phyloP scores from a whole-genome alignment of 2,113 vertebrate species.

The Cebidichthys violaceus region DNA sequence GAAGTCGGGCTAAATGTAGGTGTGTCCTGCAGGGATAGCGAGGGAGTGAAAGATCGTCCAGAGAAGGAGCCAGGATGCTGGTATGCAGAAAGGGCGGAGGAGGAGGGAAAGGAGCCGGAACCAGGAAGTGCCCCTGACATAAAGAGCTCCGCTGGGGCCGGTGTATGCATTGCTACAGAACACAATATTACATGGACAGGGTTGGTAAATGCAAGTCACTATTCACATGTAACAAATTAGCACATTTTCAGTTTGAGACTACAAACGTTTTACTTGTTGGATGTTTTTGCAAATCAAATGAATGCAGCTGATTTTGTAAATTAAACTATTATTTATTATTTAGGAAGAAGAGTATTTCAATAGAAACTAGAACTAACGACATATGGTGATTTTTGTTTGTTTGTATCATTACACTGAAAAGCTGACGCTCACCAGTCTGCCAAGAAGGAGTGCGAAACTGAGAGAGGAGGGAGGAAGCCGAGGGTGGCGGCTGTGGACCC shows the following conservation, averaged over 20 bases:
- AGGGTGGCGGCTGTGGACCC: conserved; percentile 89
- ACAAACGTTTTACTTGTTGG: background rate
- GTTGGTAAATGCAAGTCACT: conserved; percentile 23
- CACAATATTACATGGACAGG: conserved; percentile 56
- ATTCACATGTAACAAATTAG: background rate
- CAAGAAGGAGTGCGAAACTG: conserved; percentile 94
- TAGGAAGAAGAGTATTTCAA: background rate
- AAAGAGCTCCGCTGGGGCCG: conserved; percentile 92
- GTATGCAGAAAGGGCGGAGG: conserved; percentile 91
- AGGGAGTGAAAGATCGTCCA: conserved; percentile 89
- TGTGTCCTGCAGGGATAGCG: conserved; percentile 89
- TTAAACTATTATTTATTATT: background rate
- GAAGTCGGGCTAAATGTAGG: conserved; percentile 89
- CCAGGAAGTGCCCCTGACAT: conserved; percentile 91
- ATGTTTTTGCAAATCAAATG: background rate
- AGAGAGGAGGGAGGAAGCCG: conserved; percentile 92
- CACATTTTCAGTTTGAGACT: background rate
- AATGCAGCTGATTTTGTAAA: background rate
- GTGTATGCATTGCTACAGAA: conserved; percentile 90
- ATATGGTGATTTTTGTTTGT: background rate
- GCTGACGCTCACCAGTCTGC: conserved; percentile 87
- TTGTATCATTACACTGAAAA: background rate
- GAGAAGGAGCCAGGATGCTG: conserved; percentile 93
- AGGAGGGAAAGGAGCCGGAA: conserved; percentile 90
- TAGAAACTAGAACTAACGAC: background rate